Base-by-base conservation (phyloP, 1,140 invertebrate species). In the Bombus waltoni region DNA sequence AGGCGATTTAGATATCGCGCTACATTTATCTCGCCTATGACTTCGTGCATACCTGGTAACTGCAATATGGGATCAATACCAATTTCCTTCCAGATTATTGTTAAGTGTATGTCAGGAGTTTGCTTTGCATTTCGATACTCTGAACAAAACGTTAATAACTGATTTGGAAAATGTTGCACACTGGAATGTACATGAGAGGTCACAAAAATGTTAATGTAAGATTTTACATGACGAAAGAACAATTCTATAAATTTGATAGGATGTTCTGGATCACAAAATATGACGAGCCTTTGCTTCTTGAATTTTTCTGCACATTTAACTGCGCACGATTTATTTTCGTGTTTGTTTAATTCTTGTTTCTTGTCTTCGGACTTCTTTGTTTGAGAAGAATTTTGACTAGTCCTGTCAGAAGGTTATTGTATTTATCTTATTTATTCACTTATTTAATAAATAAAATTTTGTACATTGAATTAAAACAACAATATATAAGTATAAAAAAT, bases 11-110 rank as follows among this genome's bases (percentile, higher is more conserved):
- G 89, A 77, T 96, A 96, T 18, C 96, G 92, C 25, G 95, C 95
- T 73, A 96, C 93, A 78, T 96, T 96, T 22, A 95, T 93, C 87
- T 96, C 94, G 0, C 96, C 96, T 35, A 90, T 70, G 59, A 97
- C 95, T 71, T 95, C 93, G 25, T 85, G 89, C 11, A 89, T 90
- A 38, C 91, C 92, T 47, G 92, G 88, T 1, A 95, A 90, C 81
- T 94, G 93, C 89, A 96, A 85, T 47, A 94, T 85, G 8, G 96
- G 94, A 89, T 95, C 94, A 35, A 93, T 75, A 9, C 94, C 92
- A 25, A 94, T 92, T 90, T 91, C 80, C 82, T 96, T 96, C 96
- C 96, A 96, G 79, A 96, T 95, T n/a, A 96, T 83, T 42, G 92
- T 94, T 9, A 96, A 66, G 8, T 84, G 72, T 66, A 94, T 79